Evolutionary conservation across 1,140 invertebrate species (phyloP), one percentile per base, ranked within the genome.

Genomic region (Drosophila miranda): DNA sequence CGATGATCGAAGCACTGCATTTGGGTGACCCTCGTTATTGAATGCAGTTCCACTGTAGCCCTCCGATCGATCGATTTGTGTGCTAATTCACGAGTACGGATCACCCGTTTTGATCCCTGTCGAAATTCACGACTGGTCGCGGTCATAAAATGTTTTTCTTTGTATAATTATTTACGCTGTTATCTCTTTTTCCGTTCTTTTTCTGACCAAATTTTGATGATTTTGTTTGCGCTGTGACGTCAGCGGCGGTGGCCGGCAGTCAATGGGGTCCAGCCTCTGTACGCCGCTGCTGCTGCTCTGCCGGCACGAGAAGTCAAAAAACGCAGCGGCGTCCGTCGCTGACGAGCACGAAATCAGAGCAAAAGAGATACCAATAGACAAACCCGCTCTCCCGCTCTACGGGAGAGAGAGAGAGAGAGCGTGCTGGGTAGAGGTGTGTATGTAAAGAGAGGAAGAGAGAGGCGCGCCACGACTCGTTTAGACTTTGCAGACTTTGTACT

Each of bases 401-500:
- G 48, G 6, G 11, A 30, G 19, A n/a, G 48, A 50, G 30, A 3
- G 16, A 16, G 48, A 30, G 6, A 30, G 21, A n/a, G 34, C 34
- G 34, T 34, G 26, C n/a, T 11, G n/a, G n/a, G 8, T 46, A 4
- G 44, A 19, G 44, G 19, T 9, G 9, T 42, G 9, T 42, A 67
- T 48, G 34, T 26, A 41, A 43, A 57, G 3, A 61, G 49, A 44
- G 16, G 26, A 58, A 38, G 42, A 48, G 44, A 30, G 42, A 30
- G n/a, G 1, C 46, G 38, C 19, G 41, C 6, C 13, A 26, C 56
- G 60, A 74, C 71, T 49, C 49, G 59, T 66, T 76, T 52, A 62
- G 70, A 69, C 77, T 75, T 63, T 82, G 83, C 75, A 87, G 87
- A 91, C 89, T 90, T 90, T 90, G 89, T 70, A 90, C 89, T 78